These are phyloP conservation scores for Apostichopus leukothele DNA, from an alignment of 53 echinoderm and acorn worm genomes.

Conservation along the genomic window DNA sequence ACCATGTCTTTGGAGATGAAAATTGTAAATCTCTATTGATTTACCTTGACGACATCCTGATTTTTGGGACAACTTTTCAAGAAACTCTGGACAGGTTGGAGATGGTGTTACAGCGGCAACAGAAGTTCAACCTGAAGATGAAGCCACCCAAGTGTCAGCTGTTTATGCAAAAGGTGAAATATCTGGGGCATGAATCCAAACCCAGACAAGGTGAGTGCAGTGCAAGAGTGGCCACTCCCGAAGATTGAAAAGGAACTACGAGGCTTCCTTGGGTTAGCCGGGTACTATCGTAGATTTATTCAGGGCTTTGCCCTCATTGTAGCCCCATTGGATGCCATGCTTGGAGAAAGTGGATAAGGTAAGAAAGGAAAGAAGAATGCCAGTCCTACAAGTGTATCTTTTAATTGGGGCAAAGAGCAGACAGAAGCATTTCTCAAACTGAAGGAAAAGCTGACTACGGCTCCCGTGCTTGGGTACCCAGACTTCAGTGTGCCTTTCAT, in stretches of 20 bases:
- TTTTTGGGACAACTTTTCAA: constrained; percentile 48
- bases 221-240: constrained; percentile 51
- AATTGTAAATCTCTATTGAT: constrained; percentile 47
- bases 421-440: background rate
- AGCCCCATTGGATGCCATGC: constrained; percentile 45
- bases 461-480: constrained; percentile 29
- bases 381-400: no score
- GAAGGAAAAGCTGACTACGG: constrained; percentile 8
- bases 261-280: constrained; percentile 59
- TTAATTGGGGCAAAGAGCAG: background rate
- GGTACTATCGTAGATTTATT: constrained; percentile 66
- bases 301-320: constrained; percentile 58
- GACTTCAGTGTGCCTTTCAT: constrained; percentile 20
- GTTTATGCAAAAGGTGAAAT: constrained; percentile 46
- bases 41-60: constrained; percentile 58
- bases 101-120: constrained; percentile 48
- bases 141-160: constrained; percentile 63
- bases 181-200: constrained; percentile 58
- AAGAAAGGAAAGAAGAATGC: no score
- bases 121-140: constrained; percentile 52
- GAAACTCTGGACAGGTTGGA: constrained; percentile 49
- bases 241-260: constrained; percentile 36
- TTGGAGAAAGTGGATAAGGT: background rate
- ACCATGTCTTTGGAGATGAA: constrained; percentile 52
- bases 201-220: constrained; percentile 49